Base-by-base conservation (phyloP, 2,797 vertebrate species). In the Microcaecilia unicolor region DNA sequence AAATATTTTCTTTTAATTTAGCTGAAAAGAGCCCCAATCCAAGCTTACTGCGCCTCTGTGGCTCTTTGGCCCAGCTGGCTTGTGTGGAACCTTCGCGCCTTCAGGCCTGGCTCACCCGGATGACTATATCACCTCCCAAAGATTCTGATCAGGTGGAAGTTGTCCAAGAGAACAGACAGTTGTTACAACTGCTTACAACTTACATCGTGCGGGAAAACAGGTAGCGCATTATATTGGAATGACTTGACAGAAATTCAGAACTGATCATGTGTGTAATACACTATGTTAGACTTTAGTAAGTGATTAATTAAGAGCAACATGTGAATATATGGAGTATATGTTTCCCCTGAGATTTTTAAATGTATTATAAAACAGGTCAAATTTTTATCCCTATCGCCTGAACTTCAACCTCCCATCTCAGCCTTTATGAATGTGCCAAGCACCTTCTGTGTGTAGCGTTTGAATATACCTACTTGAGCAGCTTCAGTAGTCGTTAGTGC, bases 1-100 rank as follows among this genome's bases (percentile, higher is more conserved):
- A 4, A 6, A 20, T 12, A 25, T 11, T 8, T 16, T 10, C 25
- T 21, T 3, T n/a, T n/a, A n/a, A n/a, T 4, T 7, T 53, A 99
- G 96, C 91, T n/a, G 96, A 99, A 77, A 98, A 98, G 77, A 97
- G 81, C 56, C 94, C 96, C 19, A 97, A 96, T 68, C 88, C 92
- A 27, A 99, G 96, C 70, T 80, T 99, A 26, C 41, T 98, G 47
- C 82, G 80, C 38, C 86, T 99, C 6, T 98, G 93, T 1, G 94
- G 94, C 55, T 97, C 95, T 3, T 56, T 99, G 74, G 93, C 95
- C 39, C 96, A 98, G 74, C 72, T 99, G 64, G 93, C 93, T 10
- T 98, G 94, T 0, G 94, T 98, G 57, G 96, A 98, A 54, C 91
- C 91, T 0, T 56, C 69, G 1, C 86, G 87, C 6, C 83, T 99